A percentile compares a stretch with the other conserved stretches of the same genome.
phyloP scores from a whole-genome alignment of 2,797 vertebrate species.

The Steatocranus sp. region DNA sequence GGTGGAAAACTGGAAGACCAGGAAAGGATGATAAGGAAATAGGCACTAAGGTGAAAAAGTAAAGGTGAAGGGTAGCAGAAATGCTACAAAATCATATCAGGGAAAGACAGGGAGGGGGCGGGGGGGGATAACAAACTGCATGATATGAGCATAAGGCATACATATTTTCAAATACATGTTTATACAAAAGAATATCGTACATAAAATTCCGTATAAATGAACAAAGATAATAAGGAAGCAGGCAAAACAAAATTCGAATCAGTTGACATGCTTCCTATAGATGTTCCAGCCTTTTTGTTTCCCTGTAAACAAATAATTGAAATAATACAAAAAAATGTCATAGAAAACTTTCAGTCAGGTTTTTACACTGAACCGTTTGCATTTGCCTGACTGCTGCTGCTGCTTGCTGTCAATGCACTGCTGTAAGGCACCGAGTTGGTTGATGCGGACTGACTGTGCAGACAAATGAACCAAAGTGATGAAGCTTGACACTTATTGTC shows the following conservation, averaged over 20 bases:
- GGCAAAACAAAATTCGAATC: conserved; percentile 54
- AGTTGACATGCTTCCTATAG: conserved; percentile 67
- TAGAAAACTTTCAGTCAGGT: conserved; percentile 60
- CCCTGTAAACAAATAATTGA: conserved; percentile 74
- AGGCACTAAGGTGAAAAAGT: conserved; percentile 71
- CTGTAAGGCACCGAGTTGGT: conserved; percentile 76
- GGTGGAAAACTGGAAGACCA: conserved; percentile 47
- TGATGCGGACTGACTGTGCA: conserved; percentile 45
- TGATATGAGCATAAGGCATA: conserved; percentile 72
- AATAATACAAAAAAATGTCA: conserved; percentile 67
- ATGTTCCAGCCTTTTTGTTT: conserved; percentile 60
- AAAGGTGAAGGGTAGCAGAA: conserved; percentile 11
- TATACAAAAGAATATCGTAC: conserved; percentile 74
- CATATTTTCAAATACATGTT: conserved; percentile 69
- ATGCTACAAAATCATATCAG: conserved; percentile 33
- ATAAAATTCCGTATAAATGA: conserved; percentile 72
- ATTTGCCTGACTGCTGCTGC: conserved; percentile 40
- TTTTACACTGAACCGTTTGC: conserved; percentile 52
- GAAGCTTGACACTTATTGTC: conserved; percentile 27
- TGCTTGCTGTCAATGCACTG: conserved; percentile 35
- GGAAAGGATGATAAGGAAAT: conserved; percentile 31
- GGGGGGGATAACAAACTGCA: conserved; percentile 32
- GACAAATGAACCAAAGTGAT: conserved; percentile 38
- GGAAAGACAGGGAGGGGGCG: not conserved
- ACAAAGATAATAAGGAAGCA: conserved; percentile 50